These are phyloP conservation scores for Romanogobio albipinnatus DNA, from an alignment of 2,113 vertebrate genomes.

Conservation along the genomic window DNA sequence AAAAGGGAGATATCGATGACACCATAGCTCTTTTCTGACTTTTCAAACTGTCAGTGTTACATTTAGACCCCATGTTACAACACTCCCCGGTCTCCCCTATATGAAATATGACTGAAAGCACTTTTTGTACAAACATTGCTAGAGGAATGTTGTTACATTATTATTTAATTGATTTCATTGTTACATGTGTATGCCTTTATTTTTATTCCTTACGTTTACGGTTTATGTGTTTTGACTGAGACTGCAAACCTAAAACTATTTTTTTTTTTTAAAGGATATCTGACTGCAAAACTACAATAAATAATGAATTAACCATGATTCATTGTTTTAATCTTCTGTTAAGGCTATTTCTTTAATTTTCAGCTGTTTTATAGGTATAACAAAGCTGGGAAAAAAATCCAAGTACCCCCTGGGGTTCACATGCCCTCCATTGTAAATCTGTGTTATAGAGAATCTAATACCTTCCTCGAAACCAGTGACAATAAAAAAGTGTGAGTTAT, in stretches of 20 bases:
- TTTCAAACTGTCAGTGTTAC: too few species aligned
- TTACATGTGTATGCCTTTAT: neutral
- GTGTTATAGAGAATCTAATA: neutral
- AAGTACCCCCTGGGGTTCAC: neutral
- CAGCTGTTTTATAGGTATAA: neutral
- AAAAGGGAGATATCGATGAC: too few species aligned
- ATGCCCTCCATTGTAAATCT: neutral
- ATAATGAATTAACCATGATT: neutral
- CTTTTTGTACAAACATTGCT: neutral
- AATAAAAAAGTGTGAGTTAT: neutral
- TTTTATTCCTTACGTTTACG: too few species aligned
- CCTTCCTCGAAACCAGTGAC: neutral
- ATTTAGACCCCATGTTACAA: too few species aligned
- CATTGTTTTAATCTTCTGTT: neutral
- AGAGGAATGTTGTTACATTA: neutral
- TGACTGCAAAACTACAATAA: neutral
- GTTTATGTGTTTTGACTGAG: neutral
- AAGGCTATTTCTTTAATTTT: too few species aligned
- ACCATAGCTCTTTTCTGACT: too few species aligned
- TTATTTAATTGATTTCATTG: neutral
- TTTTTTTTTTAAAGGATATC: neutral
- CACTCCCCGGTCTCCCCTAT: too few species aligned
- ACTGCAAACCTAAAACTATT: neutral
- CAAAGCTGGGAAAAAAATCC: neutral
- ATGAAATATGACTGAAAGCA: neutral